Evolutionary conservation across 2,113 vertebrate species (phyloP).

Genomic region (Climacteris rufus): DNA sequence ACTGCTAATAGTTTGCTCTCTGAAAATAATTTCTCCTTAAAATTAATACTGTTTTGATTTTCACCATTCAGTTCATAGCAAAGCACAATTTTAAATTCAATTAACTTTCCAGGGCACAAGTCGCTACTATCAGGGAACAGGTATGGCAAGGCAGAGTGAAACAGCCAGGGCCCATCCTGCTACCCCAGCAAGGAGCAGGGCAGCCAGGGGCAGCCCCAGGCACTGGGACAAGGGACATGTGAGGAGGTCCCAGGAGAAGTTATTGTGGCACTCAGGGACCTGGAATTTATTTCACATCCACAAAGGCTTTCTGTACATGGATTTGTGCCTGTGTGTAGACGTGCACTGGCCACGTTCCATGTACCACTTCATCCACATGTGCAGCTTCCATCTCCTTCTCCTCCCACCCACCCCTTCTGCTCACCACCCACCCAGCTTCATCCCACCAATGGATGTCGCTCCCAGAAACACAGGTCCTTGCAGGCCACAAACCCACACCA

Average conservation of each 20-base stretch:
- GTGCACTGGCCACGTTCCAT: background rate
- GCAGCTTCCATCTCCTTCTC: background rate
- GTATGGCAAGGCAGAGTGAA: background rate
- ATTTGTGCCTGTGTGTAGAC: background rate
- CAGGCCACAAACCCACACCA: too few species aligned
- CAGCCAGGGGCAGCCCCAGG: background rate
- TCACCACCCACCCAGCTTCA: background rate
- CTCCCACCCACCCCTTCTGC: background rate
- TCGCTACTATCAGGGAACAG: background rate
- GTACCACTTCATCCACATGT: background rate
- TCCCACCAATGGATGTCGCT: background rate
- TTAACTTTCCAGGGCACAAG: background rate
- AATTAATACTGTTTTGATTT: background rate
- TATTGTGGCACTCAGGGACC: background rate
- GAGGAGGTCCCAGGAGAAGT: background rate
- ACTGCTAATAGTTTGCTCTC: background rate
- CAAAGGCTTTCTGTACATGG: background rate
- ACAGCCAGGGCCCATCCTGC: background rate
- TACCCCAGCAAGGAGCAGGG: background rate
- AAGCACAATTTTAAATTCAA: background rate
- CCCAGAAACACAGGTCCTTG: background rate
- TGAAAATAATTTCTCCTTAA: background rate
- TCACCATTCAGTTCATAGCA: background rate
- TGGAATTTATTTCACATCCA: background rate
- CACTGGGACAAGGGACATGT: fast-evolving